Evolutionary conservation across 1,140 invertebrate species (phyloP).

Genomic region (Chrysoperla carnea): DNA sequence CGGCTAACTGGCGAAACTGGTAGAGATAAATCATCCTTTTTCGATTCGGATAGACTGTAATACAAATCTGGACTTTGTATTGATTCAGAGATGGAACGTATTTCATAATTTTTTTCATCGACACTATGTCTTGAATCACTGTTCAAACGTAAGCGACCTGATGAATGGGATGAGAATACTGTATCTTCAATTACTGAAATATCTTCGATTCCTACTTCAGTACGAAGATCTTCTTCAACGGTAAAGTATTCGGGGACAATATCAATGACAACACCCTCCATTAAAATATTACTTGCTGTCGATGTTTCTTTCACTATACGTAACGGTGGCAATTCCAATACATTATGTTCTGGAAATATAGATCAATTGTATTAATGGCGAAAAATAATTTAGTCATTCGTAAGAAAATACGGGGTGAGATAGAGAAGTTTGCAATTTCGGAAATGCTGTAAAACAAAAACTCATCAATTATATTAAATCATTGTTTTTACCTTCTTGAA

Average conservation of each 20-base stretch:
- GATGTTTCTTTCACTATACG: conserved; percentile 78
- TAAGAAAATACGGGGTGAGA: too few relatives aligned
- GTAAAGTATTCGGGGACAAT: conserved; percentile 70
- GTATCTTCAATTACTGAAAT: conserved; percentile 28
- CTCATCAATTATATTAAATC: too few relatives aligned
- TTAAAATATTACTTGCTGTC: conserved; percentile 64
- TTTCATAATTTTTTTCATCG: neutral
- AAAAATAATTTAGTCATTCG: conserved; percentile 3
- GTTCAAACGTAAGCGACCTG: neutral
- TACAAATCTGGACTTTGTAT: neutral
- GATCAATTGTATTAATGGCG: neutral
- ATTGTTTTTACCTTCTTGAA: too few relatives aligned
- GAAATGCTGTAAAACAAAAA: too few relatives aligned
- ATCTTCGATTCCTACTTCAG: conserved; percentile 72
- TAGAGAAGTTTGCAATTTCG: too few relatives aligned
- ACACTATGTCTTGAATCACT: neutral
- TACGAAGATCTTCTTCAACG: conserved; percentile 58
- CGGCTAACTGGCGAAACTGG: neutral
- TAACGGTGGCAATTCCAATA: conserved; percentile 74
- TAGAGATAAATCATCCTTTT: neutral
- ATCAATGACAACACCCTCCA: conserved; percentile 84
- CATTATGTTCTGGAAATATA: conserved; percentile 45
- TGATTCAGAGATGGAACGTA: neutral
- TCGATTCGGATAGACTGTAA: neutral
- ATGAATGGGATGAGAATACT: neutral